phyloP scores from a whole-genome alignment of 2,113 vertebrate species.

The Halichoerus grypus region DNA sequence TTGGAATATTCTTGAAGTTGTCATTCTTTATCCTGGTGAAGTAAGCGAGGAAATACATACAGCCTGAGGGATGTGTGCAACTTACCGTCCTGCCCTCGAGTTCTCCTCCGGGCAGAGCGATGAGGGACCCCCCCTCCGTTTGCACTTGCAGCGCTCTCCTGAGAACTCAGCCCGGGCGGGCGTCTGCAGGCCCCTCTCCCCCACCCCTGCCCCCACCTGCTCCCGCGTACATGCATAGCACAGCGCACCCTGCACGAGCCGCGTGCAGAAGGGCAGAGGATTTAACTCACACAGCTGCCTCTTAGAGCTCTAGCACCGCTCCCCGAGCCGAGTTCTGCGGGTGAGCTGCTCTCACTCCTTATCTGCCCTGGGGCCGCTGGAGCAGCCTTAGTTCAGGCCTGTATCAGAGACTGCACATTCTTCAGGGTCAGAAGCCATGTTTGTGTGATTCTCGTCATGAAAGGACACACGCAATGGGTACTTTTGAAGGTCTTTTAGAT shows the following conservation, averaged over 20 bases:
- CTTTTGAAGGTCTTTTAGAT: background rate
- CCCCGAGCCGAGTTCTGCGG: background rate
- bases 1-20: background rate
- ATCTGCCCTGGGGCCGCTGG: background rate
- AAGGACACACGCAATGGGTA: background rate
- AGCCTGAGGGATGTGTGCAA: background rate
- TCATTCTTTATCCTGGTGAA: background rate
- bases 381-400: background rate
- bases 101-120: background rate
- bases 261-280: background rate
- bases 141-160: background rate
- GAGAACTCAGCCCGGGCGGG: background rate
- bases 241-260: background rate
- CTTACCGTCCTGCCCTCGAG: background rate
- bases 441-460: slow-evolving; percentile 28
- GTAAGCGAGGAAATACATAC: background rate
- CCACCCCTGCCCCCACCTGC: no score
- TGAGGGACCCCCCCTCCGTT: background rate
- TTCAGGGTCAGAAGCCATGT: background rate
- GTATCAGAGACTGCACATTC: background rate
- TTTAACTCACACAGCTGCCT: background rate
- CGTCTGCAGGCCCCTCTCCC: background rate
- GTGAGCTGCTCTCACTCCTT: background rate
- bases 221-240: background rate
- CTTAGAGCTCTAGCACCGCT: background rate